These are phyloP conservation scores for Trissolcus basalis DNA, from an alignment of 1,140 invertebrate species.

Conservation along the genomic window DNA sequence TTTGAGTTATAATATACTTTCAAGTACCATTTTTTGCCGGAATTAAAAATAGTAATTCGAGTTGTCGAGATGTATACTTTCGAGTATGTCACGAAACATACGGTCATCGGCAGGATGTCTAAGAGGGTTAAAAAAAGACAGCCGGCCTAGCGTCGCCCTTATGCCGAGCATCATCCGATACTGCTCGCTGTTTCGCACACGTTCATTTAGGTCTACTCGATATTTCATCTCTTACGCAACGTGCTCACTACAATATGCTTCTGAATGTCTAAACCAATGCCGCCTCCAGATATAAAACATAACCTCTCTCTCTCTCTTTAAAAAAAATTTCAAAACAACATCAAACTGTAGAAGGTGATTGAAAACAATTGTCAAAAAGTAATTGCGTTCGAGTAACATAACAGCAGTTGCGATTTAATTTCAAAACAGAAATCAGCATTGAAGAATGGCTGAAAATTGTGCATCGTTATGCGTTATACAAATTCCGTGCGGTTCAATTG, in stretches of 20 bases:
- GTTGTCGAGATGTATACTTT: background rate
- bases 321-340: no score
- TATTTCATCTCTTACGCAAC: background rate
- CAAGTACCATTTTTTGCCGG: no score
- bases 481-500: background rate
- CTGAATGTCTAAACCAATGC: no score
- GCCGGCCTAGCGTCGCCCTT: constrained; percentile 58
- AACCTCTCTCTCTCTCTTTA: no score
- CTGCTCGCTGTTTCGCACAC: constrained; percentile 17
- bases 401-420: no score
- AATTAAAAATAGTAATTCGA: background rate
- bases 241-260: no score
- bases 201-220: constrained; percentile 3
- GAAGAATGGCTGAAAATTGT: background rate
- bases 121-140: constrained; percentile 28
- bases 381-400: no score
- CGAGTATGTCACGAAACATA: constrained; percentile 20
- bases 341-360: no score
- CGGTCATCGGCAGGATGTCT: constrained; percentile 32
- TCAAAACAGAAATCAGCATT: background rate
- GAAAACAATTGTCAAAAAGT: no score
- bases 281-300: no score
- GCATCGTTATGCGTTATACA: background rate
- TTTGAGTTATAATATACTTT: no score
- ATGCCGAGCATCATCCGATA: constrained; percentile 64